Conservation (phyloP, 1,140 invertebrate genomes). For the Maniola jurtina region DNA sequence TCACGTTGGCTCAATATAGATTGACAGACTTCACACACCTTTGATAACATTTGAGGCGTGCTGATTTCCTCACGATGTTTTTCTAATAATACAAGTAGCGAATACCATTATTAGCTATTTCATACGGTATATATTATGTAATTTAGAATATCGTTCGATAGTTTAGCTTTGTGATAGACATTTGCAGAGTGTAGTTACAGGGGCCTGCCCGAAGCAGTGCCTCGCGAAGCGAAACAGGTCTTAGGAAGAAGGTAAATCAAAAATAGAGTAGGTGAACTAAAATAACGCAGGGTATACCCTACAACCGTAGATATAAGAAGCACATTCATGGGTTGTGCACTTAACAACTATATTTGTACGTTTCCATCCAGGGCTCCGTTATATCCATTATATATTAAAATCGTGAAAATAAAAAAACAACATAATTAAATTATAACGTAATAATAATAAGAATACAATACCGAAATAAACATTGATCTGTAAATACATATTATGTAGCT, state of each 20-base stretch:
- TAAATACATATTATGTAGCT: slow-evolving; percentile 35
- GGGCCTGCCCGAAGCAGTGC: slow-evolving; percentile 64
- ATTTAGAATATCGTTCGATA: slow-evolving; percentile 49
- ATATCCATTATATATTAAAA: slow-evolving; percentile 37
- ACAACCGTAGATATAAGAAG: slow-evolving; percentile 63
- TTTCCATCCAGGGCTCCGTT: slow-evolving; percentile 72
- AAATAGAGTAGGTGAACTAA: slow-evolving; percentile 65
- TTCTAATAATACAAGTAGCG: no score
- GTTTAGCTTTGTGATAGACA: slow-evolving; percentile 49
- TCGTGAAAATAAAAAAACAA: slow-evolving; percentile 43
- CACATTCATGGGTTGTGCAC: slow-evolving; percentile 77
- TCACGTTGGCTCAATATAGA: no score
- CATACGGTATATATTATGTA: slow-evolving; percentile 3
- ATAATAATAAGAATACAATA: slow-evolving; percentile 42
- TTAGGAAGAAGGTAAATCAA: slow-evolving; percentile 61
- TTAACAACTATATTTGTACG: slow-evolving; percentile 62
- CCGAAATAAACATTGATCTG: slow-evolving; percentile 49
- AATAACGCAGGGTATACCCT: slow-evolving; percentile 69
- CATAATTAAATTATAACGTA: slow-evolving; percentile 39
- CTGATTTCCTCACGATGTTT: no score
- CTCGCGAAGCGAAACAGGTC: slow-evolving; percentile 67
- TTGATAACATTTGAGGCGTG: no score
- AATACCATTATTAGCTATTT: neutral
- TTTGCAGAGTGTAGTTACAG: slow-evolving; percentile 46
- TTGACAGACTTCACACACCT: no score